Evolutionary conservation across 2,888 invertebrate species (phyloP).

Genomic region (Prosopocoilus inquinatus): DNA sequence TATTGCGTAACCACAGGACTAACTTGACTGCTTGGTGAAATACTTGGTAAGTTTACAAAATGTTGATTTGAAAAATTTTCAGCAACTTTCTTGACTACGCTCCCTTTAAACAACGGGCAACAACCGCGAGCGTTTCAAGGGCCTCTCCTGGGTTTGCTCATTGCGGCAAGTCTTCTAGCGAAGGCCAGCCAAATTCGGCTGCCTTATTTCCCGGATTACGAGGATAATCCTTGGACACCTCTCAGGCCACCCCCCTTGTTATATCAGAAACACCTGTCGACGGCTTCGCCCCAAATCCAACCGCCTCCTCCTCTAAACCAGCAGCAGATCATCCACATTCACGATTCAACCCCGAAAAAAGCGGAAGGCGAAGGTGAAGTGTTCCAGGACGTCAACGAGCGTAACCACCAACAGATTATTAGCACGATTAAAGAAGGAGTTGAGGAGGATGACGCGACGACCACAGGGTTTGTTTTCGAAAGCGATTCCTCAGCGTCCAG

Average conservation of each 20-base stretch:
- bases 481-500: background rate
- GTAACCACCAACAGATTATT: background rate
- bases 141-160: slow-evolving; percentile 13
- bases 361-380: slow-evolving; percentile 2
- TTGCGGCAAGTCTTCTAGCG: slow-evolving; percentile 17
- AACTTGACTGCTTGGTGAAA: too few species aligned
- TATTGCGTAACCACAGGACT: too few species aligned
- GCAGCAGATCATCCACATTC: slow-evolving; percentile 29
- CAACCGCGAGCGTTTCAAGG: slow-evolving; percentile 16
- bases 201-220: slow-evolving; percentile 17
- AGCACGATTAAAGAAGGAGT: background rate
- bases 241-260: slow-evolving; percentile 21
- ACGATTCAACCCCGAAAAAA: slow-evolving; percentile 12
- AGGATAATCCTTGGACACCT: slow-evolving; percentile 21
- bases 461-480: background rate
- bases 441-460: background rate
- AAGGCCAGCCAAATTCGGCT: slow-evolving; percentile 18
- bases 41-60: too few species aligned
- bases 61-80: background rate
- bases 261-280: slow-evolving; percentile 20
- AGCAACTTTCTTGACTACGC: slow-evolving; percentile 2
- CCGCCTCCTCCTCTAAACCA: slow-evolving; percentile 21
- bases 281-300: slow-evolving; percentile 17
- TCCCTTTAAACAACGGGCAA: background rate
- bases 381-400: slow-evolving; percentile 9